Percentiles rank a stretch among this genome's conserved stretches.
These are phyloP conservation scores for Lysiphlebus fabarum DNA, from an alignment of 1,140 invertebrate species.

Conservation along the genomic window DNA sequence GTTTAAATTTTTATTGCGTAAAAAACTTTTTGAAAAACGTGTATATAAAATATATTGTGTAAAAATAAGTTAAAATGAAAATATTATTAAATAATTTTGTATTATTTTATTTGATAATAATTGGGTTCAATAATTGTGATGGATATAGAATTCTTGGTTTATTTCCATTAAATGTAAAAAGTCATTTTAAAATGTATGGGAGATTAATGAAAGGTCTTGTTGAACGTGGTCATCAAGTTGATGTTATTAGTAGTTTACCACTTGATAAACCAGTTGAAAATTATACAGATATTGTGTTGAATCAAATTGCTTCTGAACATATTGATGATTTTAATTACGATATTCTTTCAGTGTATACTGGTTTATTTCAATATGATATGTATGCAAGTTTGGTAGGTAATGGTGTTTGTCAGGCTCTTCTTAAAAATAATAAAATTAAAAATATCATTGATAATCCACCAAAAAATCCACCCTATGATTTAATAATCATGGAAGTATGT, in stretches of 20 bases:
- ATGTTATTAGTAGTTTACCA: constrained; percentile 34
- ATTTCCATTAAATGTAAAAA: constrained; percentile 29
- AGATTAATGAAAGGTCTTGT: constrained; percentile 42
- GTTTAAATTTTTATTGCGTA: too few relatives aligned
- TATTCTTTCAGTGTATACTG: rapidly evolving
- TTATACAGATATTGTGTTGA: constrained; percentile 27
- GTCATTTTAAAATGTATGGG: constrained; percentile 44
- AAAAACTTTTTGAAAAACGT: too few relatives aligned
- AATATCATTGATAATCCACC: constrained; percentile 34
- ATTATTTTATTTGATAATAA: background rate
- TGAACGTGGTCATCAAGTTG: constrained; percentile 42
- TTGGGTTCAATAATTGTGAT: too few relatives aligned
- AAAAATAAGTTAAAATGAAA: too few relatives aligned
- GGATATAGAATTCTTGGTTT: too few relatives aligned
- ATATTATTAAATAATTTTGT: too few relatives aligned
- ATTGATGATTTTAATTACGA: constrained; percentile 18
- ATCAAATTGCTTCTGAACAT: background rate
- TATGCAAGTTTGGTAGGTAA: background rate
- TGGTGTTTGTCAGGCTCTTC: constrained; percentile 19
- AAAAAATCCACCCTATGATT: constrained; percentile 35
- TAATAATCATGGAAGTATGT: constrained; percentile 35
- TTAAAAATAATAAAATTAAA: constrained; percentile 28
- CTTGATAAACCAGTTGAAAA: constrained; percentile 28
- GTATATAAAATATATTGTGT: too few relatives aligned
- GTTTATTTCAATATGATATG: background rate